Percentiles rank a stretch among this genome's conserved stretches.
phyloP scores from a whole-genome alignment of 1,140 invertebrate species.

The Rhopalosiphum maidis region DNA sequence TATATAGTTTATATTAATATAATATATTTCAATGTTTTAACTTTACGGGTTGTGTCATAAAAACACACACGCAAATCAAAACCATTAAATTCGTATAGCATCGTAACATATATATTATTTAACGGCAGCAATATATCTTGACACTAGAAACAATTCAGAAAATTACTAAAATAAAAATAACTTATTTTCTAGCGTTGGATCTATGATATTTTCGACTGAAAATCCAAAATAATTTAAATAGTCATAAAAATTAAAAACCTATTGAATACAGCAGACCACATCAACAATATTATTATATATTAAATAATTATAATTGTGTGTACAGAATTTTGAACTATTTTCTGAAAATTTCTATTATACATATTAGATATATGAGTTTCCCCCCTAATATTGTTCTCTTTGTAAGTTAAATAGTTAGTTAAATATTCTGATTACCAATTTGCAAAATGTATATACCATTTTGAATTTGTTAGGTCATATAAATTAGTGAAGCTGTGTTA shows the following conservation, averaged over 20 bases:
- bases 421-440: background rate
- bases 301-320: background rate
- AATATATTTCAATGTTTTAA: conserved; percentile 2
- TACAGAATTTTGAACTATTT: background rate
- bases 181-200: background rate
- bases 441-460: background rate
- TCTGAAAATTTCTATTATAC: background rate
- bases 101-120: background rate
- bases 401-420: background rate
- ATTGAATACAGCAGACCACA: background rate
- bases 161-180: background rate
- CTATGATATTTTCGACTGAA: background rate
- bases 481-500: background rate
- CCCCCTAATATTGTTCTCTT: background rate
- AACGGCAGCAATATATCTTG: background rate
- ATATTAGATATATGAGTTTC: too few species aligned
- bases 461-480: too few species aligned
- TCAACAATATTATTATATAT: background rate
- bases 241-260: background rate
- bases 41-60: background rate
- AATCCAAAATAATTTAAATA: background rate
- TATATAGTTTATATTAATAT: background rate
- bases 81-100: background rate
- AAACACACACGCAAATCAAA: background rate
- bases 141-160: background rate